Evolutionary conservation across 2,113 vertebrate genomes (phyloP).

Genomic region (Talpa occidentalis): DNA sequence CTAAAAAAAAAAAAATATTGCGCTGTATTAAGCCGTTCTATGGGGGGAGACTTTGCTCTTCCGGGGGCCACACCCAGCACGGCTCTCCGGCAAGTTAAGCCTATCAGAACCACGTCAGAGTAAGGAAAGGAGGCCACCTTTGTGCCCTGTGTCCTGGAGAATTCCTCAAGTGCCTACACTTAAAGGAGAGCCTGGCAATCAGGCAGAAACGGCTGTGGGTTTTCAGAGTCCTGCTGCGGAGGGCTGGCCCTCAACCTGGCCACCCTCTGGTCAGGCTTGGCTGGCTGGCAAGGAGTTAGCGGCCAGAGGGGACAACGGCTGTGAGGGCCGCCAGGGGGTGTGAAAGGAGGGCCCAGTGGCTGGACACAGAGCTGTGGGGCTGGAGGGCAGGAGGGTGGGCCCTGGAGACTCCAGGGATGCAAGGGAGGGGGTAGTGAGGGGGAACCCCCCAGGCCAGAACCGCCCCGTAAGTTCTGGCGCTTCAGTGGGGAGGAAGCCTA

Average conservation of each 20-base stretch:
- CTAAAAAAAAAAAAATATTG: too few relatives aligned
- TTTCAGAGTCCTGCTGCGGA: not conserved
- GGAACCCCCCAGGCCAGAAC: too few relatives aligned
- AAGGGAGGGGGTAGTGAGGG: too few relatives aligned
- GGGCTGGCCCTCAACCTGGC: rapidly evolving
- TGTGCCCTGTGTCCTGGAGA: not conserved
- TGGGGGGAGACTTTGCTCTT: not conserved
- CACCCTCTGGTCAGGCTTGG: not conserved
- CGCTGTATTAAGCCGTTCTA: too few relatives aligned
- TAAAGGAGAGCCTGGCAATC: too few relatives aligned
- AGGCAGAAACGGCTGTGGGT: rapidly evolving
- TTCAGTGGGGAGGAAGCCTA: too few relatives aligned
- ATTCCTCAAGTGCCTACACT: not conserved
- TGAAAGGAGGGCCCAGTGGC: not conserved
- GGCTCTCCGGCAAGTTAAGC: not conserved
- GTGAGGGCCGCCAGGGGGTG: not conserved
- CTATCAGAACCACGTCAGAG: not conserved
- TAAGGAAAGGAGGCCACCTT: not conserved
- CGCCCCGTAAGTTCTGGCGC: too few relatives aligned
- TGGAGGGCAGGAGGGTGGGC: not conserved
- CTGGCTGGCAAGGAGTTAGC: too few relatives aligned
- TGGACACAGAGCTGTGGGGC: not conserved
- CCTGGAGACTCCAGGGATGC: not conserved
- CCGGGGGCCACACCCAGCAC: not conserved
- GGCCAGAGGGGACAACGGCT: not conserved